Evolutionary conservation across 2,113 vertebrate species (phyloP).

Genomic region (Bos indicus): DNA sequence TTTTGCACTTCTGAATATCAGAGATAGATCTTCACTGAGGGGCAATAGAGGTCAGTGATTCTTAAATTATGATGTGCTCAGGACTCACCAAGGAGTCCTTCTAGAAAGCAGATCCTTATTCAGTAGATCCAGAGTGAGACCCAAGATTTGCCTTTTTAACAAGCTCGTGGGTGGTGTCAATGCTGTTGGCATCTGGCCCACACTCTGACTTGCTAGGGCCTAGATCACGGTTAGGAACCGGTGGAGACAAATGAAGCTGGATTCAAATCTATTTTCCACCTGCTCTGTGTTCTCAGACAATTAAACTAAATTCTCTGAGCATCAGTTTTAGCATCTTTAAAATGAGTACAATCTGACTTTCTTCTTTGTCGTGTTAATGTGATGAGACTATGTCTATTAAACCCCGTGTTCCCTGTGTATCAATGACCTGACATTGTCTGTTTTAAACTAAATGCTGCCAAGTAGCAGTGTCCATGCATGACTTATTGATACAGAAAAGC

Average conservation of each 20-base stretch:
- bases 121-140: background rate
- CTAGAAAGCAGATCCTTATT: background rate
- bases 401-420: background rate
- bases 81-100: background rate
- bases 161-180: background rate
- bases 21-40: background rate
- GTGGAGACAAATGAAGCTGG: background rate
- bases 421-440: background rate
- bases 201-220: background rate
- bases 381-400: background rate
- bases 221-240: background rate
- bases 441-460: background rate
- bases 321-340: background rate
- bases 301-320: background rate
- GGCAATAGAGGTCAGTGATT: background rate
- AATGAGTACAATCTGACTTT: background rate
- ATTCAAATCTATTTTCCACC: background rate
- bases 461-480: background rate
- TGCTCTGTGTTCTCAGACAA: background rate
- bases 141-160: background rate
- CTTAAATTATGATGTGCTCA: background rate
- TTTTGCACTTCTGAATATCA: background rate
- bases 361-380: background rate
- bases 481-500: background rate
- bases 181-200: background rate